phyloP scores from a whole-genome alignment of 2,888 invertebrate genomes.

The Dynastes tityus region DNA sequence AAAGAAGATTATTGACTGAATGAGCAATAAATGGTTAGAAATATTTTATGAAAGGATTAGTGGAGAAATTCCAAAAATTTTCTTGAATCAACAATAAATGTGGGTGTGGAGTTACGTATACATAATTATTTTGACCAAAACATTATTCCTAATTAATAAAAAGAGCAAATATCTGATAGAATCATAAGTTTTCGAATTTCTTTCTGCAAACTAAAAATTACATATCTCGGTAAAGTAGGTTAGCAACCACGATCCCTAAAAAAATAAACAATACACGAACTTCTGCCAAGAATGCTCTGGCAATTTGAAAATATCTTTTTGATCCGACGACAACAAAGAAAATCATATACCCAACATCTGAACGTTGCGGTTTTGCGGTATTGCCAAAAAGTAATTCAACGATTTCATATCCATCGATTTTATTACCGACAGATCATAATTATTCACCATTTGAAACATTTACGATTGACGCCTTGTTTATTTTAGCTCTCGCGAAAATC shows the following conservation, averaged over 20 bases:
- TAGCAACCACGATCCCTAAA: neutral
- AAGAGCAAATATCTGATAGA: too few relatives aligned
- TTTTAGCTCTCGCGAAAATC: neutral
- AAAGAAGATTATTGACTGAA: too few relatives aligned
- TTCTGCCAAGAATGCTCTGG: conserved; percentile 27
- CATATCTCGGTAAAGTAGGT: too few relatives aligned
- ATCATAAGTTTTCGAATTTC: too few relatives aligned
- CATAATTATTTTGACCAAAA: too few relatives aligned
- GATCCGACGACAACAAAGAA: neutral
- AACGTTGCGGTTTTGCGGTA: neutral
- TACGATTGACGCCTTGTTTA: neutral
- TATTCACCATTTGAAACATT: neutral
- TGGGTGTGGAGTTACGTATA: too few relatives aligned
- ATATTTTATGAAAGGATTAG: too few relatives aligned
- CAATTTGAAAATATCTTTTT: conserved; percentile 23
- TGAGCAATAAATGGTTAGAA: too few relatives aligned
- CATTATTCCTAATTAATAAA: too few relatives aligned
- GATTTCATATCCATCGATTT: neutral
- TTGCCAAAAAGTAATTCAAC: conserved; percentile 2
- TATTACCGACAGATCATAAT: neutral
- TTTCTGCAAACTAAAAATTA: too few relatives aligned
- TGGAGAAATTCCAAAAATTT: too few relatives aligned
- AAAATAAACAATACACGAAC: conserved; percentile 11
- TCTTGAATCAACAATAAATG: too few relatives aligned
- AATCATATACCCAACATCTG: neutral